A percentile compares a stretch with the other conserved stretches of the same genome.
Conservation (phyloP, 2,797 vertebrate species). For the Spinus pinus region DNA sequence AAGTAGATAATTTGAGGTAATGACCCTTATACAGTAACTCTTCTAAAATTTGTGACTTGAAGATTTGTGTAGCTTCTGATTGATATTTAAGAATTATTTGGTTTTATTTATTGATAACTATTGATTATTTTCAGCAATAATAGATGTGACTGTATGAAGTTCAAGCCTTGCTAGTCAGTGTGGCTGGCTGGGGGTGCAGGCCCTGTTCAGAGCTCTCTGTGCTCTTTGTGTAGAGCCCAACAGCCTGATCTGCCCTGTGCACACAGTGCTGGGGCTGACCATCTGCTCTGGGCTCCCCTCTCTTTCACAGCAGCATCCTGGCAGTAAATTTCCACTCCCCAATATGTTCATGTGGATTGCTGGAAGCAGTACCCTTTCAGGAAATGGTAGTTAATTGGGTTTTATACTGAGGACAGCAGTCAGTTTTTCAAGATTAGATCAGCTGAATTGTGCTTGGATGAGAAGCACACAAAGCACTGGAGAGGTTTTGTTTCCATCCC, state of each 20-base stretch:
- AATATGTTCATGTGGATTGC: not conserved
- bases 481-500: not conserved
- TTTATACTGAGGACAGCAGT: not conserved
- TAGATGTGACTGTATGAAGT: not conserved
- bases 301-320: not conserved
- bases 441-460: not conserved
- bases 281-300: conserved; percentile 13
- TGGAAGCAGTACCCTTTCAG: not conserved
- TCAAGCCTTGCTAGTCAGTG: not conserved
- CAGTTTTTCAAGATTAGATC: not conserved
- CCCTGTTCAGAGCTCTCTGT: not conserved
- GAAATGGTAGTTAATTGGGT: not conserved
- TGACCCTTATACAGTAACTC: not conserved
- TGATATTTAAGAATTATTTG: not conserved
- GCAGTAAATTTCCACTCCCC: not conserved
- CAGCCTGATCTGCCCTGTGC: not conserved
- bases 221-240: not conserved
- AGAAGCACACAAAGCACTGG: not conserved
- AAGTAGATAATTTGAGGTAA: not conserved
- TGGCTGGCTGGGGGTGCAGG: not conserved
- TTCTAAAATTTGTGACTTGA: not conserved
- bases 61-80: not conserved
- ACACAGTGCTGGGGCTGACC: not conserved
- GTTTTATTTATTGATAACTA: not conserved
- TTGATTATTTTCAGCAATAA: not conserved